Evolutionary conservation across 1,140 invertebrate genomes (phyloP), one percentile per base, ranked within the genome.

Genomic region (Drosophila simulans): DNA sequence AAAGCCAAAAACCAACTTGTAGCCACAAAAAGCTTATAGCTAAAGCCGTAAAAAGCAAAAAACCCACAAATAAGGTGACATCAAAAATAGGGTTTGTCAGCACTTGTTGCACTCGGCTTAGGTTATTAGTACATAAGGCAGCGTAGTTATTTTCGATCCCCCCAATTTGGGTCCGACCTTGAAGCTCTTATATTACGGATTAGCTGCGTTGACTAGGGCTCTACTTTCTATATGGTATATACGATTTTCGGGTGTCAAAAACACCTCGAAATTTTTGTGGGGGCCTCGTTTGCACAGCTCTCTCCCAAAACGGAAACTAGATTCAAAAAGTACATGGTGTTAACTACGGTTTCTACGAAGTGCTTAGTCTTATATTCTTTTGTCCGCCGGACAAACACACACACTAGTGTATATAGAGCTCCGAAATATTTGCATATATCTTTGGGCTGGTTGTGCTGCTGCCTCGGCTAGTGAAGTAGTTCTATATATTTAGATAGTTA

Each of bases 21-120:
- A 69, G 77, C 59, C 63, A 56, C 48, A 68, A 80, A 80, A 62
- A 51, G 59, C 68, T 68, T 57, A 57, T 70, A 71, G 68, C 68
- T 70, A 53, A 85, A 84, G 81, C 83, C 68, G 74, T 79, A 79
- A 86, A 86, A 86, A 86, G 82, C 78, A 82, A 86, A 86, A 77
- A 34, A 17, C 13, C 12, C 35, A 65, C 73, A 75, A 75, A 75
- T 57, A 58, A 40, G 37, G 64, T 77, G 73, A 60, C 54, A 58
- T 71, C 73, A 77, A 76, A 76, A 65, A 58, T 37, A 53, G 58
- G 52, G 53, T 57, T 71, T 31, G 55, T 72, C 69, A 69, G 51
- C 65, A 65, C 57, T 60, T 60, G 55, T 66, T 48, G 66, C 55
- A 57, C 46, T 65, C 57, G 64, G 52, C 46, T 81, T 59, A 55